These are phyloP conservation scores for Pelecanus crispus DNA, from an alignment of 2,113 vertebrate genomes.

Conservation along the genomic window DNA sequence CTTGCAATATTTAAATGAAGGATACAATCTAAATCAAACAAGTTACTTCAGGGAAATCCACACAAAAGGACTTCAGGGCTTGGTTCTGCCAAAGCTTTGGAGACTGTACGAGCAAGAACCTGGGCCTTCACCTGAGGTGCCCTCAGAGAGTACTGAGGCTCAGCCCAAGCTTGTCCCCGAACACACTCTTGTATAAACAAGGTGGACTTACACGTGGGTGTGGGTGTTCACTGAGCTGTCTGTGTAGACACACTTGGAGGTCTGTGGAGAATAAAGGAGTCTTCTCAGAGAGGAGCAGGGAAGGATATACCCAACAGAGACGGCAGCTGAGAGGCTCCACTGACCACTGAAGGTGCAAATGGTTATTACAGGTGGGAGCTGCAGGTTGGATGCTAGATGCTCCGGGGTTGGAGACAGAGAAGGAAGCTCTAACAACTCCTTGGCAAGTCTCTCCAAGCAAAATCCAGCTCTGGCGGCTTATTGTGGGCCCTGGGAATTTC, in stretches of 20 bases:
- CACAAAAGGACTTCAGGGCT: background rate
- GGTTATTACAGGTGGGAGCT: background rate
- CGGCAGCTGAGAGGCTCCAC: fast-evolving
- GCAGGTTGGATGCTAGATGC: background rate
- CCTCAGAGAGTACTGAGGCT: background rate
- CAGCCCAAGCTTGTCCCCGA: background rate
- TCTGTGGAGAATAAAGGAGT: background rate
- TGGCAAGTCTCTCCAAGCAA: background rate
- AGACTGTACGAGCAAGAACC: background rate
- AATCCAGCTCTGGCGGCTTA: background rate
- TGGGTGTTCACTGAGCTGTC: background rate
- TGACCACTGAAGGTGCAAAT: background rate
- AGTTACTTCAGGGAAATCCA: background rate
- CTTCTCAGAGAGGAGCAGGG: background rate
- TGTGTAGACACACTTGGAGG: background rate
- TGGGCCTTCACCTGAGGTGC: background rate
- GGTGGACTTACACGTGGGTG: background rate
- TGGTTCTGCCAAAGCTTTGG: background rate
- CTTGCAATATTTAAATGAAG: background rate
- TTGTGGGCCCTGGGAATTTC: background rate
- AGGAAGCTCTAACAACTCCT: background rate
- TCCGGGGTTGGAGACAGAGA: fast-evolving
- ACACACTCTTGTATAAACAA: background rate
- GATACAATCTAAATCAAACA: background rate
- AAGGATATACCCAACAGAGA: background rate